Base-by-base conservation (phyloP, 1,140 invertebrate species). In the Drosophila tropicalis region DNA sequence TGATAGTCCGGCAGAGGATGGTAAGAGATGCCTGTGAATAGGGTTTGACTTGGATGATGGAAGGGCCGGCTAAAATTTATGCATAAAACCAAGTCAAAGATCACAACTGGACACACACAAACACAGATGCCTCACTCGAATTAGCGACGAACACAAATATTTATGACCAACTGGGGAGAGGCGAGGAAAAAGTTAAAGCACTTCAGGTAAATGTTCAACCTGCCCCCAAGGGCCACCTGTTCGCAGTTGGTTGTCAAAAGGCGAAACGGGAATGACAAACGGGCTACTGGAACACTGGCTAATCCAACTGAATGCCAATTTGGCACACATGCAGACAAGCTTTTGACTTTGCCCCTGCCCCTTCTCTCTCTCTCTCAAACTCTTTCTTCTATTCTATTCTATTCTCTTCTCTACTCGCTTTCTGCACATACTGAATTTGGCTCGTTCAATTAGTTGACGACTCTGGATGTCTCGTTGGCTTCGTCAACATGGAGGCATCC, bases 291-390 rank as follows among this genome's bases (percentile, higher is more conserved):
- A 39, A 39, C 36, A 39, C 36, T 39, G 72, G 73, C 79, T 81
- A 81, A 81, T 81, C 79, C 79, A 65, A 72, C 73, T 81, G 79
- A 77, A 74, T 73, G 73, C 69, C 79, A 81, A 81, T 81, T 81
- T 76, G 79, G 73, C 73, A 72, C 73, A 81, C 73, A 81, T 81
- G 79, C 72, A 81, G 47, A 70, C 73, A 64, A 12, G 73, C 62
- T 75, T 29, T 67, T 57, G 56, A 17, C 56, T 19, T 58, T 19
- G 15, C n/a, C 3, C 9, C 7, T 5, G n/a, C 44, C 9, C 19
- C 17, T 12, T 51, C 19, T 51, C 7, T 19, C 44, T 5, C 12
- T 39, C 12, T 13, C 36, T 29, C 44, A n/a, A n/a, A n/a, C 44
- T 13, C 12, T 13, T 39, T 39, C 12, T 29, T 29, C 36, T 39